Percentiles rank a stretch among this genome's conserved stretches.
phyloP scores from a whole-genome alignment of 2,888 invertebrate genomes.

The Cephus pygmeus region DNA sequence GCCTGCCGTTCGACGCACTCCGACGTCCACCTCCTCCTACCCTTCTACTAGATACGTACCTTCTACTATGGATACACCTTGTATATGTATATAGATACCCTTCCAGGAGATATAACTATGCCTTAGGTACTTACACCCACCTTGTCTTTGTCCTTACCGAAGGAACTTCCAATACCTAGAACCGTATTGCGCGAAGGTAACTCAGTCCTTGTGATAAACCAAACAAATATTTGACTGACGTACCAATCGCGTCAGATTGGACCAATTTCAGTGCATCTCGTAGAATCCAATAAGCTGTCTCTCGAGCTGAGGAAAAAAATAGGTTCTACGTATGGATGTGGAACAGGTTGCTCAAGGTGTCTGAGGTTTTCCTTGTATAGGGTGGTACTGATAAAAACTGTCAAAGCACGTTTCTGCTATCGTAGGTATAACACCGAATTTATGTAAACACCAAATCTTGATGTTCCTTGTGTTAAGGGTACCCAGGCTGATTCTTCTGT shows the following conservation, averaged over 20 bases:
- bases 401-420: neutral
- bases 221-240: slow-evolving; percentile 13
- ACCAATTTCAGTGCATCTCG: neutral
- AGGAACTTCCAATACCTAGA: neutral
- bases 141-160: slow-evolving; percentile 11
- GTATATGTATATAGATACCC: slow-evolving; percentile 15
- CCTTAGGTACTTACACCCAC: slow-evolving; percentile 9
- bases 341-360: neutral
- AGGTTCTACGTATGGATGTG: neutral
- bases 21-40: slow-evolving; percentile 4
- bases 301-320: neutral
- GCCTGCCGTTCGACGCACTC: slow-evolving; percentile 26
- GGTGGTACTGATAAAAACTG: neutral
- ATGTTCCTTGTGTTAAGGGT: neutral
- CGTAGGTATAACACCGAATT: neutral
- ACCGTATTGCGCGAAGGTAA: neutral
- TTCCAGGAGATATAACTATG: slow-evolving; percentile 12
- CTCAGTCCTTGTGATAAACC: neutral
- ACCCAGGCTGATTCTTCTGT: neutral
- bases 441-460: neutral
- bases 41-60: neutral
- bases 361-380: no score
- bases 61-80: neutral
- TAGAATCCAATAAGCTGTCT: neutral
- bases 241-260: neutral